Evolutionary conservation across 2,888 invertebrate species (phyloP), one percentile per base, ranked within the genome.

Genomic region (Deroplatys truncata): DNA sequence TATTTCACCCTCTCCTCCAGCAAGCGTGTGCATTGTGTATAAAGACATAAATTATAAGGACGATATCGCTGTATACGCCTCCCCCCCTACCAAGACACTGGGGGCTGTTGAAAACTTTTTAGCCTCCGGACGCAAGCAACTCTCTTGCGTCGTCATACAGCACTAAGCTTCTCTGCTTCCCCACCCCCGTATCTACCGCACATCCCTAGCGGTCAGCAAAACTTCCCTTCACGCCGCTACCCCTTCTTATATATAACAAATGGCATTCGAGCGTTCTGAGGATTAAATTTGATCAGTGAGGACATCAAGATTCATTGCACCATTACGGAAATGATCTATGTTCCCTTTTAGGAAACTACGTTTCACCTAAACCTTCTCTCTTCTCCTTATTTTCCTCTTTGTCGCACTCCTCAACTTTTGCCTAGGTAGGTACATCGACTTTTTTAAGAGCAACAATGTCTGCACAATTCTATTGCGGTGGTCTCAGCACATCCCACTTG

Each of bases 261-360:
- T 88, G 88, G 92, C 92, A 92, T 92, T 92, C 92, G 92, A 93
- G 93, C 93, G 83, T 93, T 90, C 93, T 92, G 93, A 93, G 93
- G 93, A 93, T 94, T 93, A 93, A 93, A 93, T 94, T 94, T 93
- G 94, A 94, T 94, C 94, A 93, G 93, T 93, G 93, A 92, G 93
- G 93, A 93, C 93, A 93, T 93, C 93, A 93, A 93, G 94, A 94
- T 94, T 93, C 94, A 94, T 94, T 93, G 94, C 93, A 93, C 94
- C 94, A 94, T 94, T 94, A 93, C 93, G 92, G 92, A 92, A 92
- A 93, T 93, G 93, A 93, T 93, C 92, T 93, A 93, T 92, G 90
- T 89, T 87, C 90, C 89, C 91, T 91, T 90, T 91, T 91, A 91
- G 87, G 83, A 83, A 29, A 83, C 87, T 83, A 88, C 90, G 89